These are phyloP conservation scores for Laodelphax striatellus DNA, from an alignment of 1,140 invertebrate species.

Conservation along the genomic window DNA sequence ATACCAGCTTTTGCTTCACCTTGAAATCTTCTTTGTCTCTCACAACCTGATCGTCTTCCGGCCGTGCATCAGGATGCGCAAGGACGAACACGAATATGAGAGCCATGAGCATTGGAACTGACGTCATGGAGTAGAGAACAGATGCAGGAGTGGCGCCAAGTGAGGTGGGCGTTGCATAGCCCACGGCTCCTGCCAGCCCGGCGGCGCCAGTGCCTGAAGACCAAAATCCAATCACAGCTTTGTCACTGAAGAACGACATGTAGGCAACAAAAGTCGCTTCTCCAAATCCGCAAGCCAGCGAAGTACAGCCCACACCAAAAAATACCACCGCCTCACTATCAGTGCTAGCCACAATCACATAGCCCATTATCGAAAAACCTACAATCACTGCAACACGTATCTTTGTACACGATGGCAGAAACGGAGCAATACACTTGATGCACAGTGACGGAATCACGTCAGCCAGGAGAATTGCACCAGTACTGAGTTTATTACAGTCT, in stretches of 20 bases:
- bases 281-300: slow-evolving; percentile 65
- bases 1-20: slow-evolving; percentile 42
- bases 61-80: slow-evolving; percentile 17
- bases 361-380: slow-evolving; percentile 44
- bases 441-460: slow-evolving; percentile 65
- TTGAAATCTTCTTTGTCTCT: slow-evolving; percentile 6
- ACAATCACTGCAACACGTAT: slow-evolving; percentile 46
- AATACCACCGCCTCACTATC: slow-evolving; percentile 44
- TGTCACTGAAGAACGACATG: slow-evolving; percentile 53
- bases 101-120: slow-evolving; percentile 56
- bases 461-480: slow-evolving; percentile 69
- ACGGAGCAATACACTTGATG: slow-evolving; percentile 66
- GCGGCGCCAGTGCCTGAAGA: slow-evolving; percentile 77
- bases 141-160: slow-evolving; percentile 43
- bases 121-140: slow-evolving; percentile 59
- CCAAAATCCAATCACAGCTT: slow-evolving; percentile 69
- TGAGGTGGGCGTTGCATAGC: slow-evolving; percentile 54
- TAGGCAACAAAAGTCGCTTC: slow-evolving; percentile 68
- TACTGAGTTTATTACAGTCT: slow-evolving; percentile 58
- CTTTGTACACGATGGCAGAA: slow-evolving; percentile 54
- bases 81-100: slow-evolving; percentile 50
- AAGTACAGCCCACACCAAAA: slow-evolving; percentile 60
- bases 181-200: slow-evolving; percentile 64
- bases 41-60: background rate
- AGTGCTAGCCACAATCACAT: slow-evolving; percentile 54